phyloP scores from a whole-genome alignment of 2,797 vertebrate genomes.

The Pteronotus mesoamericanus region DNA sequence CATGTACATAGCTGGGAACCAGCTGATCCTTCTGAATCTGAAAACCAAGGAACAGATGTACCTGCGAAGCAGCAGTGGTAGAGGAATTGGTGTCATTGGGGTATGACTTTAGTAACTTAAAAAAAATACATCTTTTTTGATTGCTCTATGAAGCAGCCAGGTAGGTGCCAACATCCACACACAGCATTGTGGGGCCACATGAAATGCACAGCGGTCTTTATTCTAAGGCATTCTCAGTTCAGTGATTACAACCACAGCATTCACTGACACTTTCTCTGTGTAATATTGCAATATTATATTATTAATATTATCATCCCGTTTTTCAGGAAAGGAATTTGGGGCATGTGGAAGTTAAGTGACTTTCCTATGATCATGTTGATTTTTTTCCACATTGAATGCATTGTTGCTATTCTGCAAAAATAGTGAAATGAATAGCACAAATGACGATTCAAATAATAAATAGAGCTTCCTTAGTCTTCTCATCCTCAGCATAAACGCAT shows the following conservation, averaged over 20 bases:
- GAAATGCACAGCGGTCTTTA: neutral
- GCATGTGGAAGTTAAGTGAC: neutral
- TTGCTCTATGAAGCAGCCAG: neutral
- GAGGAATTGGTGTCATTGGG: constrained; percentile 90
- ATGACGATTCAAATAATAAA: neutral
- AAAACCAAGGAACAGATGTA: constrained; percentile 85
- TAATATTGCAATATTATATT: neutral
- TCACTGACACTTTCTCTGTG: neutral
- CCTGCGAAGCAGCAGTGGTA: constrained; percentile 86
- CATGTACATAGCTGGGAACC: constrained; percentile 91
- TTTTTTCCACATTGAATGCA: neutral
- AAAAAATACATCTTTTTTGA: neutral
- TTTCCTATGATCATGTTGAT: neutral
- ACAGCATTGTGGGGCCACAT: neutral
- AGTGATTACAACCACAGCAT: neutral
- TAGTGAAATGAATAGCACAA: neutral
- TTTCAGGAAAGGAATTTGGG: neutral
- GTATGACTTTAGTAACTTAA: constrained; percentile 76
- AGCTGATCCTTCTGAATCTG: constrained; percentile 87
- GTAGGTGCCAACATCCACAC: neutral
- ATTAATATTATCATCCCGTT: neutral
- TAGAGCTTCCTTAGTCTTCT: neutral
- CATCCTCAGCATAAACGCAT: neutral
- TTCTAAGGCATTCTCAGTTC: neutral
- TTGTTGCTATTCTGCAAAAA: neutral